Evolutionary conservation across 2,888 invertebrate genomes (phyloP), one percentile per base, ranked within the genome.

Genomic region (Brachyopa scutellaris): DNA sequence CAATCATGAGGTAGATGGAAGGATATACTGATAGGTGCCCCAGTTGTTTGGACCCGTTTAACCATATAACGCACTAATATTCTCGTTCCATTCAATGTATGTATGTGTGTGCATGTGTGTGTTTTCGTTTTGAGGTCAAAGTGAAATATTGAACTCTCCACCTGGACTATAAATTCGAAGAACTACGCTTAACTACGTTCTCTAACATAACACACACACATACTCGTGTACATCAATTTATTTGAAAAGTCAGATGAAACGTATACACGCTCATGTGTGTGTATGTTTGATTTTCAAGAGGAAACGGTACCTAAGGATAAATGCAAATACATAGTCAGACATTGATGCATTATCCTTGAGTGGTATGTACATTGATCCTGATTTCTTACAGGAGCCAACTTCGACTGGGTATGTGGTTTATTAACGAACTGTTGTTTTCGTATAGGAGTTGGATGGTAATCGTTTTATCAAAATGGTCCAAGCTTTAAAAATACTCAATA

Each of bases 271-370:
- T 5, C 6, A 17, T 21, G 31, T 47, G 33, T 47, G 38, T 38
- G 36, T 36, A 21, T 40, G 29, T 23, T 55, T 57, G 49, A 64
- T 36, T 74, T 74, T 38, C 55, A 13, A 19, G 73, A 36, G 17
- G 29, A 51, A n/a, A n/a, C n/a, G 26, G 6, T 26, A 5, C 4
- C 26, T 5, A 21, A 15, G 49, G 53, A 74, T n/a, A n/a, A n/a
- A n/a, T 49, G 21, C 19, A 36, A 67, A 26, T 55, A 57, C 57
- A 42, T 36, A 62, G 47, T 77, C 49, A 36, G 77, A 77, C 77
- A 77, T 70, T 77, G 77, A 77, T 77, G 70, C 64, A 77, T 77
- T 77, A 70, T 70, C 62, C 77, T 77, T 77, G 13, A 70, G 77
- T n/a, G 77, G 77, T 9, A n/a, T 55, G 57, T 13, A 36, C 70